These are phyloP conservation scores for Geopemphigus sp. DNA, from an alignment of 1,140 invertebrate species.

Conservation along the genomic window DNA sequence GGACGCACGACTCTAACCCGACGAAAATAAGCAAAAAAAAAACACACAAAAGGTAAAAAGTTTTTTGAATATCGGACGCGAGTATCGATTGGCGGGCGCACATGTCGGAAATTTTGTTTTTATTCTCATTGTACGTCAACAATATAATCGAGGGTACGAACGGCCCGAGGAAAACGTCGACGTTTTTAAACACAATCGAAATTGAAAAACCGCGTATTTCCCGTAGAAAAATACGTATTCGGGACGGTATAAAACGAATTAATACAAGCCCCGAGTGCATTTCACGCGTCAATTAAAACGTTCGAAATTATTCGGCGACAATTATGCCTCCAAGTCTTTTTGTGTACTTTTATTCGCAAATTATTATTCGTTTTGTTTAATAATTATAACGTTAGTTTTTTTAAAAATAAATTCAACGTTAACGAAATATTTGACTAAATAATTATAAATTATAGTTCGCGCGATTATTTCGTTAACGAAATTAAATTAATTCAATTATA, in stretches of 20 bases:
- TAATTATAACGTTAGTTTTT: too few relatives aligned
- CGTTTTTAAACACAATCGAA: slow-evolving; percentile 2
- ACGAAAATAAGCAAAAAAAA: neutral
- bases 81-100: slow-evolving; percentile 9
- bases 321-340: neutral
- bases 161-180: neutral
- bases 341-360: neutral
- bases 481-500: too few relatives aligned
- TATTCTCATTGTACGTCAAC: slow-evolving; percentile 3
- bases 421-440: too few relatives aligned
- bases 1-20: neutral
- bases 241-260: neutral
- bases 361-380: too few relatives aligned
- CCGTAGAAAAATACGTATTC: neutral
- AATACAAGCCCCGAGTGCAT: neutral
- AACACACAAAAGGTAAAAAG: too few relatives aligned
- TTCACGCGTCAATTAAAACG: neutral
- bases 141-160: slow-evolving; percentile 7
- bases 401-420: too few relatives aligned
- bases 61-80: neutral
- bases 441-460: too few relatives aligned
- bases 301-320: neutral
- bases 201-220: neutral
- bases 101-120: neutral
- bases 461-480: too few relatives aligned